Evolutionary conservation across 2,113 vertebrate genomes (phyloP), one percentile per base, ranked within the genome.

Genomic region (Stomatorhinus ivindoensis): DNA sequence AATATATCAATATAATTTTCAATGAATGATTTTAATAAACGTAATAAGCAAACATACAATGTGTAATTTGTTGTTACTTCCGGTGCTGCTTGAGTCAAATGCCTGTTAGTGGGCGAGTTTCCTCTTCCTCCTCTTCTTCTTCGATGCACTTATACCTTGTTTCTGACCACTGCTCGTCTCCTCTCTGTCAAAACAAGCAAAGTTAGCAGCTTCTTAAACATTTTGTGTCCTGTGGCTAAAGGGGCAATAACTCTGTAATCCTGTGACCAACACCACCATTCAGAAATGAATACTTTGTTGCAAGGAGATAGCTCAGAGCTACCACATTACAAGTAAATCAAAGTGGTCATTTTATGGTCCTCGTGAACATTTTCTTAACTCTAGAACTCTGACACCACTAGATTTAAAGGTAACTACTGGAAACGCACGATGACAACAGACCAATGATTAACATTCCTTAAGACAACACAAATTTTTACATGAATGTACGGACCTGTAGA

Each of bases 131-230:
- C 48, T 69, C 76, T 80, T 91, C 91, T 92, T 93, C 92, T 93
- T 94, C 82, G 90, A 91, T 4, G 51, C 35, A 92, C 90, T 91
- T 87, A 91, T 91, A 93, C 84, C 87, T 90, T 92, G 92, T 88
- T 93, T 93, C 46, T 90, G 55, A 3, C 88, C 88, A n/a, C 87
- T 89, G 42, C 90, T 55, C 3, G 39, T 51, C 42, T 84, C 44
- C 31, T 58, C 61, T 73, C 35, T 31, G 84, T 92, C 90, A 92
- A 93, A 83, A 27, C n/a, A 27, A 31, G 61, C n/a, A 13, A 31
- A 69, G 61, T 31, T 31, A 69, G 27, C 3, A 69, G 61, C 10
- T 13, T 31, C 61, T 31, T 1, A 69, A 13, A 69, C 9, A 65
- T 31, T 11, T 31, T 31, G 3, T 15, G 27, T 31, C 10, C 10